phyloP scores from a whole-genome alignment of 2,113 vertebrate genomes.

The Thymallus thymallus region DNA sequence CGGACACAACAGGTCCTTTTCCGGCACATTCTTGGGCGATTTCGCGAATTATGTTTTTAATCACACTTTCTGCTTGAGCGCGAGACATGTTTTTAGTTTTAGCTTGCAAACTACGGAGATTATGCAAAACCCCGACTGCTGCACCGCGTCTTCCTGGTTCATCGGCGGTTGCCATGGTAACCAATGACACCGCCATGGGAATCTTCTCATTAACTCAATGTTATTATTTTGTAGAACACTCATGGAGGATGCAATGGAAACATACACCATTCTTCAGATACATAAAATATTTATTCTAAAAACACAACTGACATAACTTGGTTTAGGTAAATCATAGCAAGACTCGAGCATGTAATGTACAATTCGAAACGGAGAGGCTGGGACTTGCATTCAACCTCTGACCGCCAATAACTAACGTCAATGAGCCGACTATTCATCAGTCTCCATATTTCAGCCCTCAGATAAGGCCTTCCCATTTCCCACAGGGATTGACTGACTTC shows the following conservation, averaged over 20 bases:
- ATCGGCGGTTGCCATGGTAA: not conserved
- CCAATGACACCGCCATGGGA: not conserved
- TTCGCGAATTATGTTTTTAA: conserved; percentile 79
- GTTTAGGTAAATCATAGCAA: conserved; percentile 23
- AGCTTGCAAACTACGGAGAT: not conserved
- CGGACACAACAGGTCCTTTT: conserved; percentile 72
- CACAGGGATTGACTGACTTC: conserved; percentile 6
- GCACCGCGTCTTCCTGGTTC: not conserved
- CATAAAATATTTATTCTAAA: conserved; percentile 60
- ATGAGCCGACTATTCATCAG: not conserved
- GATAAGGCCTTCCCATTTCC: not conserved
- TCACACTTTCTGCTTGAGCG: conserved; percentile 65
- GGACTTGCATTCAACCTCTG: not conserved
- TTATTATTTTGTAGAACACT: no score
- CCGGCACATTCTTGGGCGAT: conserved; percentile 73
- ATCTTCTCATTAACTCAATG: no score
- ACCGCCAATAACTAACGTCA: not conserved
- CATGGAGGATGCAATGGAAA: no score
- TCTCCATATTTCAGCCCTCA: not conserved
- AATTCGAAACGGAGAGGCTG: not conserved
- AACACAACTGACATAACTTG: conserved; percentile 32
- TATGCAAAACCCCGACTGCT: not conserved
- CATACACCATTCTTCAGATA: no score
- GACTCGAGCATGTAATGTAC: not conserved
- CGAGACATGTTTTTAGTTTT: conserved; percentile 68